A percentile compares a stretch with the other conserved stretches of the same genome.
Conservation (phyloP, 92 coral and sea anemone species). For the Zoanthus solanderi region DNA sequence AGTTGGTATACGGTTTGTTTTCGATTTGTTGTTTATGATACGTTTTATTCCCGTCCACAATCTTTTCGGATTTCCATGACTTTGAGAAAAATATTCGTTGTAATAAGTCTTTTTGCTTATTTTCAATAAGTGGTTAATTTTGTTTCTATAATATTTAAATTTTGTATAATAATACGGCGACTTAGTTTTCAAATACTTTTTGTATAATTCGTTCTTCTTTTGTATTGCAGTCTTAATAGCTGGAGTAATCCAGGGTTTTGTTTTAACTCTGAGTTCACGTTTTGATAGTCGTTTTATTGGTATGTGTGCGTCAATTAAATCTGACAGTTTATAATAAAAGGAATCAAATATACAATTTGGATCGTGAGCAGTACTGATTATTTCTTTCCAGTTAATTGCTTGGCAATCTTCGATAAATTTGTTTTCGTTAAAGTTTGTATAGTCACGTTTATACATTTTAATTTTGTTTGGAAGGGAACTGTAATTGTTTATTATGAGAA, state of each 20-base stretch:
- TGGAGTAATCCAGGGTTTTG: too few relatives aligned
- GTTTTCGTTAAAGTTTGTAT: constrained; percentile 47
- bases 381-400: constrained; percentile 48
- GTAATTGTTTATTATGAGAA: constrained; percentile 21
- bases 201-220: constrained; percentile 51
- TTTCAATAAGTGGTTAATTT: too few relatives aligned
- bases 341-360: too few relatives aligned
- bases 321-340: too few relatives aligned
- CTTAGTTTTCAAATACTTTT: constrained; percentile 50
- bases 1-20: constrained; percentile 12
- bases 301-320: too few relatives aligned
- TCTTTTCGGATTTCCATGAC: constrained; percentile 44
- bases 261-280: too few relatives aligned
- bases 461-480: constrained; percentile 41
- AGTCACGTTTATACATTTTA: constrained; percentile 61
- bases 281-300: too few relatives aligned
- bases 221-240: constrained; percentile 33
- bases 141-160: not conserved
- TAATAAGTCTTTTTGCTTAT: too few relatives aligned
- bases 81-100: constrained; percentile 9
- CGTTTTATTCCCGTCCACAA: constrained; percentile 58
- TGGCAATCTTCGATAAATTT: constrained; percentile 45
- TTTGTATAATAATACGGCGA: constrained; percentile 37
- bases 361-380: constrained; percentile 36
- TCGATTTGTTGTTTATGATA: constrained; percentile 8